Base-by-base conservation (phyloP, 2,797 vertebrate species). In the Manis crassicaudata region DNA sequence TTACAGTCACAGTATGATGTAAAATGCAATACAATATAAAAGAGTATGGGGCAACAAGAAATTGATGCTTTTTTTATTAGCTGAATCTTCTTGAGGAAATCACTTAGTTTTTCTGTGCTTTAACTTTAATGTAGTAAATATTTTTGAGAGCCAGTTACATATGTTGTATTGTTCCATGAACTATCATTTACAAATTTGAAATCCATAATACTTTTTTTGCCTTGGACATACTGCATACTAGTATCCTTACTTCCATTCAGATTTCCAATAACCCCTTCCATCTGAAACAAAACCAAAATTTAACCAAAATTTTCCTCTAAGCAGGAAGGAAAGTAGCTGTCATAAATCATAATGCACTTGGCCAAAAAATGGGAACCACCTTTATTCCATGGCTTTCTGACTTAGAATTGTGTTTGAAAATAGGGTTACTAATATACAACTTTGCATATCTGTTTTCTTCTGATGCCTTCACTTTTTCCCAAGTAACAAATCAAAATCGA, bases 71-170 rank as follows among this genome's bases (percentile, higher is more conserved):
- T 54, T 82, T 70, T 43, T 65, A 62, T 58, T 62, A 43, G 25
- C 29, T 43, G 54, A 52, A 27, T 81, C 54, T 29, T 72, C 52
- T 87, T 73, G 50, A 79, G 18, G 56, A 92, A 72, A 52, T 72
- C 40, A 40, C 37, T 88, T 75, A 40, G 80, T 75, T 72, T 65
- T 70, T 85, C 52, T 86, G 18, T 94, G 93, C 62, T 70, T 85
- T 25, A 80, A 29, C 37, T 72, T 84, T 50, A 88, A 25, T 70
- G 29, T 62, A 54, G 50, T 85, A 85, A 80, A 52, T 91, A 63
- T 63, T 60, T 90, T 56, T 96, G 23, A 84, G 56, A 83, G 63
- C 43, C 90, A 86, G 7, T 54, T 70, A 27, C 21, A 12, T 70
- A 2, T 73, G 40, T 52, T 63, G 12, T 4, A 16, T 54, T 68